phyloP scores from a whole-genome alignment of 64 coral and sea anemone genomes.

The Stylophora pistillata region DNA sequence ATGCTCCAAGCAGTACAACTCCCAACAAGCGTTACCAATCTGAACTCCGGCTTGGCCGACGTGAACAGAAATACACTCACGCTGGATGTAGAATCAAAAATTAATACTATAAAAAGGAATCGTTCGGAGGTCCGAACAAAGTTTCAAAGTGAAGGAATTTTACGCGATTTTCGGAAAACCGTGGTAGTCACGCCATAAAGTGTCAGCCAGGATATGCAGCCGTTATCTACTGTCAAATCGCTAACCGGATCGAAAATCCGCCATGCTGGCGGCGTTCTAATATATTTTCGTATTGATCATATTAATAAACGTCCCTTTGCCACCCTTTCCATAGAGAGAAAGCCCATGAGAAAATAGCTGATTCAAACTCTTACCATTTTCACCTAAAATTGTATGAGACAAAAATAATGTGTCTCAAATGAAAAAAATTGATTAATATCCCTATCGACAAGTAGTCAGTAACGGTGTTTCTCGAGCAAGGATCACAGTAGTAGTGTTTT shows the following conservation, averaged over 20 bases:
- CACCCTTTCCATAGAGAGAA: background rate
- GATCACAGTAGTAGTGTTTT: background rate
- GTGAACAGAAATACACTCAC: slow-evolving; percentile 25
- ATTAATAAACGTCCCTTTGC: background rate
- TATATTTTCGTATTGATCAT: background rate
- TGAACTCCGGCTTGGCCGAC: slow-evolving; percentile 30
- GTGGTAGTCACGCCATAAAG: too few relatives aligned
- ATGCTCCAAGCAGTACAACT: slow-evolving; percentile 20
- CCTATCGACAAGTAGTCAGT: slow-evolving; percentile 1
- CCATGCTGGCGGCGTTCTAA: background rate
- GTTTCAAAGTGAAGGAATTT: background rate
- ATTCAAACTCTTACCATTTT: background rate
- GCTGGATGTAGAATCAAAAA: background rate
- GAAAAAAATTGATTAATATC: background rate
- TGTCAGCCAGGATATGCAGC: background rate
- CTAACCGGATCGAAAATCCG: background rate
- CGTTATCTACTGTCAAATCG: background rate
- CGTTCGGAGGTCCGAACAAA: too few relatives aligned
- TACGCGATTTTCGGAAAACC: background rate
- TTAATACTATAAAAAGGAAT: background rate
- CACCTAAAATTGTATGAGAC: background rate
- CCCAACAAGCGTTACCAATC: slow-evolving; percentile 29
- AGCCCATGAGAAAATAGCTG: background rate
- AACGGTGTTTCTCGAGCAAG: background rate
- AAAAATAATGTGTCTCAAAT: background rate